Evolutionary conservation across 2,797 vertebrate genomes (phyloP), one percentile per base, ranked within the genome.

Genomic region (Rhyacichthys aspro): DNA sequence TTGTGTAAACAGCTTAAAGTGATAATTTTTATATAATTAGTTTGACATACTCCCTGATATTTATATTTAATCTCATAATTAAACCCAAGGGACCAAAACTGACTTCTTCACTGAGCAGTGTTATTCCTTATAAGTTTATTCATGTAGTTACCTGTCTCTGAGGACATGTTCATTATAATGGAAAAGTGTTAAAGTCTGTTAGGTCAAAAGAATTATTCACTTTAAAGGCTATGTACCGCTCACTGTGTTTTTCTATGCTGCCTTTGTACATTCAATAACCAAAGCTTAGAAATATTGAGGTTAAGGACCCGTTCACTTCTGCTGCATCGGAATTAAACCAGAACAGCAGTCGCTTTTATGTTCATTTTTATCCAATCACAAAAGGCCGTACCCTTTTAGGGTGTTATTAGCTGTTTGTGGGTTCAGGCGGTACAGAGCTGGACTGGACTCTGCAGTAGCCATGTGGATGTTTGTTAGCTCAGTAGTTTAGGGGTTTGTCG

Each of bases 91-190:
- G 37, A 39, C 37, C 37, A 11, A 11, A 5, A 39, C 37, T 18
- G 9, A 17, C 17, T 18, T 45, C n/a, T n/a, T n/a, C n/a, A n/a
- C n/a, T n/a, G n/a, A n/a, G n/a, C n/a, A n/a, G n/a, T n/a, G n/a
- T n/a, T n/a, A n/a, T n/a, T n/a, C n/a, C n/a, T n/a, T n/a, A n/a
- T n/a, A n/a, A n/a, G n/a, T n/a, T n/a, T n/a, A n/a, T n/a, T n/a
- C n/a, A n/a, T n/a, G n/a, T n/a, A n/a, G n/a, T n/a, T n/a, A n/a
- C n/a, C n/a, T n/a, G n/a, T 34, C n/a, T 33, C 46, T 9, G 28
- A 33, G 28, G 46, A 48, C 28, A 16, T 15, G n/a, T 33, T 48
- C n/a, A 48, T 48, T 48, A 48, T 48, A n/a, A n/a, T 48, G 46
- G 15, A 6, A 8, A 48, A n/a, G 46, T 48, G 46, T 33, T 48